phyloP scores from a whole-genome alignment of 2,113 vertebrate genomes.

The Cricetomys ansorgei region DNA sequence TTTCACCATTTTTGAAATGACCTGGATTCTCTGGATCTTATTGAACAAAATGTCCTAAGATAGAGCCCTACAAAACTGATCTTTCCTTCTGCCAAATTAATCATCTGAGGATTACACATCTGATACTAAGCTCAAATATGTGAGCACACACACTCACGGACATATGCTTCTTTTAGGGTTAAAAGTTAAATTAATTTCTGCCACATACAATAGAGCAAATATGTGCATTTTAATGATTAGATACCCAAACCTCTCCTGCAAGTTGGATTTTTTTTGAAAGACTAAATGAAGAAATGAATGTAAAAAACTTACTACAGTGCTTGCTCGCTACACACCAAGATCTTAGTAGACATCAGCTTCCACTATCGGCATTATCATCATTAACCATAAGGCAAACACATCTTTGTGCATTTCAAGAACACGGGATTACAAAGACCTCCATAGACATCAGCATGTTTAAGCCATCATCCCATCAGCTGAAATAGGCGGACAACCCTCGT shows the following conservation, averaged over 20 bases:
- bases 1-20: not conserved
- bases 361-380: not conserved
- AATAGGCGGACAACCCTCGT: not conserved
- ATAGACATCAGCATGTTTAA: not conserved
- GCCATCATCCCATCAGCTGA: not conserved
- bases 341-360: not conserved
- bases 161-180: not conserved
- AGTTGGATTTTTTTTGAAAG: not conserved
- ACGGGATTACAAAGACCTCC: not conserved
- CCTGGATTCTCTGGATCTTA: not conserved
- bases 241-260: not conserved
- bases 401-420: not conserved
- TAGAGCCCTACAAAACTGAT: not conserved
- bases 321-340: not conserved
- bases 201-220: not conserved
- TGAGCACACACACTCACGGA: not conserved
- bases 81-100: not conserved
- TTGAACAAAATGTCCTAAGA: not conserved
- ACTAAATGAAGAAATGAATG: not conserved
- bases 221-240: not conserved
- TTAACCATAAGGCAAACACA: not conserved
- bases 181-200: slow-evolving; percentile 5
- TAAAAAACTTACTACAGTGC: not conserved
- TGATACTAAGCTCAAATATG: not conserved
- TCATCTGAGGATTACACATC: not conserved